These are phyloP conservation scores for Scomberomorus guttatus DNA, from an alignment of 2,797 vertebrate genomes.

Conservation along the genomic window DNA sequence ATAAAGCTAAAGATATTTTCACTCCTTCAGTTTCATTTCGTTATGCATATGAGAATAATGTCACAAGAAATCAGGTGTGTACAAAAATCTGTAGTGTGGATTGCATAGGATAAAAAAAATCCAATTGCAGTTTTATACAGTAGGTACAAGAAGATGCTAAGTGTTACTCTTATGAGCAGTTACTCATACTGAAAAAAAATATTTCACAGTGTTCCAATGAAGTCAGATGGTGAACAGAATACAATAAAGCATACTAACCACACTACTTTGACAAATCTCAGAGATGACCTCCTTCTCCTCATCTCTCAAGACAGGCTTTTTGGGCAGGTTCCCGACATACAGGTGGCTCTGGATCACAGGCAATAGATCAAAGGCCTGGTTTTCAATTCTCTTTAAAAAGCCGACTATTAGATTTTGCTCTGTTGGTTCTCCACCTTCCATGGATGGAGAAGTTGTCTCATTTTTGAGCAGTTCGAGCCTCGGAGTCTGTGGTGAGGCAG, in stretches of 20 bases:
- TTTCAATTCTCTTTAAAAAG: conserved; percentile 84
- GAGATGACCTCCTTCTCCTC: conserved; percentile 92
- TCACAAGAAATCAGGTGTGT: neutral
- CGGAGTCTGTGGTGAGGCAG: neutral
- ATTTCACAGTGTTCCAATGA: neutral
- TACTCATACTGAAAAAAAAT: neutral
- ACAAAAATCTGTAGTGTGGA: too few relatives aligned
- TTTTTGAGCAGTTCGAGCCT: neutral
- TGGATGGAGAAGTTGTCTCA: neutral
- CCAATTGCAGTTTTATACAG: too few relatives aligned
- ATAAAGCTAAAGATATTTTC: neutral
- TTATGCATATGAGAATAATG: neutral
- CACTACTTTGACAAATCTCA: conserved; percentile 86
- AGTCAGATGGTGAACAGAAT: neutral
- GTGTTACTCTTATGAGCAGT: too few relatives aligned
- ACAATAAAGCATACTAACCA: conserved; percentile 80
- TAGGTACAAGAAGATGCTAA: too few relatives aligned
- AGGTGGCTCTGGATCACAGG: conserved; percentile 92
- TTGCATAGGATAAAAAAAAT: too few relatives aligned
- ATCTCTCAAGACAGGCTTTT: conserved; percentile 90
- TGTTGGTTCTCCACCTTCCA: conserved; percentile 19
- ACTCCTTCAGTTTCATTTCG: neutral
- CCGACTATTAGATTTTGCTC: conserved; percentile 34
- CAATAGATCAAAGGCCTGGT: conserved; percentile 91
- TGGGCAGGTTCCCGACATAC: conserved; percentile 88